Evolutionary conservation across 2,113 vertebrate genomes (phyloP).

Genomic region (Ammodramus savannarum): DNA sequence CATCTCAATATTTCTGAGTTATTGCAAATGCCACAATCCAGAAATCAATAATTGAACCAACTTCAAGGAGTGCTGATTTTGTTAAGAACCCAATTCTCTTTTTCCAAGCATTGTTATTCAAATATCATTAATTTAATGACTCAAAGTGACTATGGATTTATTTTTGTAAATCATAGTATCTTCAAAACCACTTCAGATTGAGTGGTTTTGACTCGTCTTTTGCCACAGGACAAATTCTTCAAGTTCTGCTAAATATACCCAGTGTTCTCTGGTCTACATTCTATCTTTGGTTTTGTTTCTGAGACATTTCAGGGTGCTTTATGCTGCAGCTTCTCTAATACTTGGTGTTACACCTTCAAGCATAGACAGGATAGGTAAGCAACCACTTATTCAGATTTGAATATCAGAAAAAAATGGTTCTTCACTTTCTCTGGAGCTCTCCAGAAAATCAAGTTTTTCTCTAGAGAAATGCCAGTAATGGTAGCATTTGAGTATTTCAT

Average conservation of each 20-base stretch:
- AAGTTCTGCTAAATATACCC: not conserved
- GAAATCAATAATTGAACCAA: constrained; percentile 35
- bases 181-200: not conserved
- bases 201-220: not conserved
- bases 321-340: not conserved
- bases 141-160: not conserved
- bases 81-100: not conserved
- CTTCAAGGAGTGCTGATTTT: not conserved
- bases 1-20: not conserved
- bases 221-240: not conserved
- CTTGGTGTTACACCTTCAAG: not conserved
- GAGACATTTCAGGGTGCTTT: not conserved
- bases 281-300: not conserved
- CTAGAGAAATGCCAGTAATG: not conserved
- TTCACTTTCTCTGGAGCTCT: not conserved
- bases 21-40: constrained; percentile 15
- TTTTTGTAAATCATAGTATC: not conserved
- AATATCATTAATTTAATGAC: not conserved
- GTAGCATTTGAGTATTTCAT: not conserved
- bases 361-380: not conserved
- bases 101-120: not conserved
- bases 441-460: not conserved
- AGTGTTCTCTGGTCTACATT: not conserved
- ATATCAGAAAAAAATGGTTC: not conserved
- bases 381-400: not conserved